Evolutionary conservation across 2,888 invertebrate species (phyloP), one percentile per base, ranked within the genome.

Genomic region (Cantharis lateralis): DNA sequence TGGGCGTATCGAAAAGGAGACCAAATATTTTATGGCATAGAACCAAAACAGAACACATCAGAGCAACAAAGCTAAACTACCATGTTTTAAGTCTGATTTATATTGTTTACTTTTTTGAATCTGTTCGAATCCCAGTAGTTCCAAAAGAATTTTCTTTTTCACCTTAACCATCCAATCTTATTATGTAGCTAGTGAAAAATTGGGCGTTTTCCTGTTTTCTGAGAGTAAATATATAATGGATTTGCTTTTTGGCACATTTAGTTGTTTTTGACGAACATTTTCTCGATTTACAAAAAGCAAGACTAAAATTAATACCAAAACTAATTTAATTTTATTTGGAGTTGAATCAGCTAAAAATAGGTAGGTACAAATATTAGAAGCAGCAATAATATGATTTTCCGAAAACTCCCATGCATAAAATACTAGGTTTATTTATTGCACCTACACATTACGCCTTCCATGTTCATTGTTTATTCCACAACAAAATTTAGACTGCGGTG

Each of bases 1-100:
- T 94, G 93, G 93, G 93, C 93, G 0, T 93, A 92, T 82, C 82
- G 84, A 62, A 81, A 83, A 74, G 84, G 84, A 32, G 82, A 83
- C 69, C 81, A 85, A 74, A 28, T 88, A 13, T 86, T 87, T 82
- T 93, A 90, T 83, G 93, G 93, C 10, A 92, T 93, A 70, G 89
- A 93, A 69, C 89, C 88, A 3, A 88, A 87, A 10, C 89, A 93
- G 84, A 84, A 89, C 76, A 82, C 83, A 77, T 77, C 78, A 28
- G 82, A 83, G 78, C 62, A 9, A 32, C 68, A 32, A 4, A 32
- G 1, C 13, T 4, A 32, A 13, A 72, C 78, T 24, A 24, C 0
- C 4, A 3, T 18, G 18, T 18, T 18, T 18, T 18, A 18, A 24
- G 24, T 24, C 4, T 24, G 24, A 24, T 24, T 24, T 24, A 24